Evolutionary conservation across 2,888 invertebrate species (phyloP).

Genomic region (Aphelenchoides bicaudatus): DNA sequence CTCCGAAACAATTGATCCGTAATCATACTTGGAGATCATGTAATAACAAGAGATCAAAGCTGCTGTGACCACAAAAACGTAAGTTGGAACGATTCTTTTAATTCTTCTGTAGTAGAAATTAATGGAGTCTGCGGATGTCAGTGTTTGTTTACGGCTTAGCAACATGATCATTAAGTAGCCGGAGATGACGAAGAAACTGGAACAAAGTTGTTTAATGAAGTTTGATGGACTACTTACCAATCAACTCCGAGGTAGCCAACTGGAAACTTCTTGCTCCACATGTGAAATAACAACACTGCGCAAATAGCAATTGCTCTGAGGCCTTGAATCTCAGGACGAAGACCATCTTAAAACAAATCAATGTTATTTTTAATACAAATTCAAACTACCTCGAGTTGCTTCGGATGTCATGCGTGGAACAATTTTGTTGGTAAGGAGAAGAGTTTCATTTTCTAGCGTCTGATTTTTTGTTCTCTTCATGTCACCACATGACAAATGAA

Average conservation of each 20-base stretch:
- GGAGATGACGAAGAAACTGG: constrained; percentile 14
- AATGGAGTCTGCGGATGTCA: neutral
- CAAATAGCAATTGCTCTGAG: constrained; percentile 1
- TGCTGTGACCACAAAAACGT: neutral
- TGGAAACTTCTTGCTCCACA: neutral
- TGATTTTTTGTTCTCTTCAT: too few relatives aligned
- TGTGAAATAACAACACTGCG: constrained; percentile 7
- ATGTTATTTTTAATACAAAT: too few relatives aligned
- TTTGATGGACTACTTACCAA: neutral
- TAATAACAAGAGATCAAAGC: neutral
- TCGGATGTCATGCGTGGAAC: too few relatives aligned
- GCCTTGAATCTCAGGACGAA: too few relatives aligned
- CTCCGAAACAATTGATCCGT: neutral
- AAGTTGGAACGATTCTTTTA: constrained; percentile 9
- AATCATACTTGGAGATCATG: neutral
- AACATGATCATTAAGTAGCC: constrained; percentile 16
- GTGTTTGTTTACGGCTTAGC: neutral
- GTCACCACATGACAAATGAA: too few relatives aligned
- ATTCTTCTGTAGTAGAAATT: constrained; percentile 14
- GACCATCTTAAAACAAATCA: too few relatives aligned
- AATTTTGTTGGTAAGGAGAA: too few relatives aligned
- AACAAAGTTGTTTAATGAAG: neutral
- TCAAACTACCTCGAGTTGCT: too few relatives aligned
- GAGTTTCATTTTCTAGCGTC: too few relatives aligned
- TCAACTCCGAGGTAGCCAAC: constrained; percentile 5